These are phyloP conservation scores for Sericinus montela DNA, from an alignment of 2,888 invertebrate species.

Conservation along the genomic window DNA sequence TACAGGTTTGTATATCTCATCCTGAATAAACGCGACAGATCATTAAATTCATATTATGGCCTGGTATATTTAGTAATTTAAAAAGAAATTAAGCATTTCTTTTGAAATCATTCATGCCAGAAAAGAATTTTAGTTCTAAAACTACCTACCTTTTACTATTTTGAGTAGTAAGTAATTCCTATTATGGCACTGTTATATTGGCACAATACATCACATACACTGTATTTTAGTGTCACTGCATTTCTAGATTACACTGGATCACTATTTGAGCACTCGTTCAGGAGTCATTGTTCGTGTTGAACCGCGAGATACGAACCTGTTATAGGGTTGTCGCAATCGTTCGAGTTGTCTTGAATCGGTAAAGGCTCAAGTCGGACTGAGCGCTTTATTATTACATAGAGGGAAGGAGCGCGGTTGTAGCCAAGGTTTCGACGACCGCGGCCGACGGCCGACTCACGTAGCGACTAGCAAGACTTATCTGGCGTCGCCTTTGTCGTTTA, in stretches of 20 bases:
- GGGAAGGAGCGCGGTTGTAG: slow-evolving; percentile 61
- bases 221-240: slow-evolving; percentile 53
- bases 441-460: slow-evolving; percentile 53
- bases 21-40: no score
- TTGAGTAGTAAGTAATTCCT: slow-evolving; percentile 47
- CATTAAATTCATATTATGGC: slow-evolving; percentile 4
- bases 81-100: slow-evolving; percentile 5
- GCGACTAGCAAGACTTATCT: slow-evolving; percentile 65
- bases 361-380: slow-evolving; percentile 71
- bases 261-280: slow-evolving; percentile 33
- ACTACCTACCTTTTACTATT: slow-evolving; percentile 53
- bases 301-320: not conserved
- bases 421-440: slow-evolving; percentile 68
- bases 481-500: slow-evolving; percentile 54
- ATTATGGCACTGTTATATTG: slow-evolving; percentile 61
- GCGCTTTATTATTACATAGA: slow-evolving; percentile 69
- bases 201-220: slow-evolving; percentile 75
- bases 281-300: slow-evolving; percentile 31
- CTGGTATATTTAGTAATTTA: slow-evolving; percentile 3
- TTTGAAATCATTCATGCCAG: slow-evolving; percentile 3
- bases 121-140: slow-evolving; percentile 6
- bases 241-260: slow-evolving; percentile 19
- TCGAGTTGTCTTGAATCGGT: slow-evolving; percentile 61
- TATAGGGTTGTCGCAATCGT: slow-evolving; percentile 35
- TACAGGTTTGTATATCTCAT: no score